Base-by-base conservation (phyloP, 2,797 vertebrate genomes). In the Neomorphus geoffroyi region DNA sequence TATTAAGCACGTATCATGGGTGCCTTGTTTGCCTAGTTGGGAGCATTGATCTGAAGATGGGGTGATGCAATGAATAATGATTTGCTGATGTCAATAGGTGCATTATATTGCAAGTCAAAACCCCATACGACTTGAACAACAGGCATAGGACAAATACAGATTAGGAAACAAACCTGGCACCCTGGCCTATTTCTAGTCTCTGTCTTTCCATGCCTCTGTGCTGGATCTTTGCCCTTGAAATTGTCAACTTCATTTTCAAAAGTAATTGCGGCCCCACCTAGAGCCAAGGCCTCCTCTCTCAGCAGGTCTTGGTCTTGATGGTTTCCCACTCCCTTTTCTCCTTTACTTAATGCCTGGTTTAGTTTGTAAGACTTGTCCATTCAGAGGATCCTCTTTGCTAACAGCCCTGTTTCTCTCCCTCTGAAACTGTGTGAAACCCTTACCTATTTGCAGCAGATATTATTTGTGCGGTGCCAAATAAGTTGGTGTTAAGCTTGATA, bases 41-140 rank as follows among this genome's bases (percentile, higher is more conserved):
- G 66, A 72, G 24, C 51, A 56, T 4, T 65, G 91, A 32, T 85
- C 84, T 91, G 70, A 88, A 85, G 78, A 82, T 39, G 39, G 65
- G 15, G 17, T 94, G 95, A 85, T 93, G 95, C 88, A 97, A 95
- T 64, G 62, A 61, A 32, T 67, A 67, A 37, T 57, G 50, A 91
- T 89, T 33, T 77, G 88, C 93, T 96, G 92, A 95, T 80, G 86
- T 81, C 80, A 80, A 48, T 70, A 67, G 58, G 81, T 89, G 48
- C 27, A 41, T 89, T 85, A 27, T 28, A 89, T 10, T 92, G 61
- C 74, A 94, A 89, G 66, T 91, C 64, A 94, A 87, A 92, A 92
- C 3, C 62, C 57, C 10, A 1, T 46, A 71, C 1, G 5, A 61
- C 70, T 88, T 80, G 39, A 57, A 79, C 56, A 57, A 39, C 60